A percentile compares a stretch with the other conserved stretches of the same genome.
phyloP scores from a whole-genome alignment of 2,113 vertebrate genomes.

The Scomber colias region DNA sequence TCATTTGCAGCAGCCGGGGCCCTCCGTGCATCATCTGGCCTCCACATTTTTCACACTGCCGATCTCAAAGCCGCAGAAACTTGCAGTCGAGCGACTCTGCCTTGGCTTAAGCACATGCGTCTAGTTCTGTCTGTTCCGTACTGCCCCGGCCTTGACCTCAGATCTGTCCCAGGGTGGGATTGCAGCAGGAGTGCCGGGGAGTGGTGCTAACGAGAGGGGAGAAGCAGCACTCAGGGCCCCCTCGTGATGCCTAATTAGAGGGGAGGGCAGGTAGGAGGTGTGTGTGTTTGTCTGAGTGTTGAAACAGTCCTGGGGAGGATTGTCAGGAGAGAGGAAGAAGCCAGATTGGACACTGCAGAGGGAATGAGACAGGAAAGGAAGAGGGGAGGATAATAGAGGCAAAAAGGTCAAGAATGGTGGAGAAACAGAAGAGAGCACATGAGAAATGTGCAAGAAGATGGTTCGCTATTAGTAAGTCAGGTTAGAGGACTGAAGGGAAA shows the following conservation, averaged over 20 bases:
- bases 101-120: slow-evolving; percentile 34
- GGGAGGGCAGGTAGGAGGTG: slow-evolving; percentile 66
- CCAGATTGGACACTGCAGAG: slow-evolving; percentile 17
- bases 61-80: slow-evolving; percentile 35
- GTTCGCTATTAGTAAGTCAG: slow-evolving; percentile 7
- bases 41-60: slow-evolving; percentile 71
- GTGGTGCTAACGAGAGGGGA: slow-evolving; percentile 67
- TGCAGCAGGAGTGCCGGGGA: slow-evolving; percentile 58
- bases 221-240: slow-evolving; percentile 40
- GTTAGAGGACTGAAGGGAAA: background rate
- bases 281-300: slow-evolving; percentile 43
- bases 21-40: slow-evolving; percentile 74
- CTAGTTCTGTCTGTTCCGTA: slow-evolving; percentile 41
- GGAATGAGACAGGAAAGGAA: slow-evolving; percentile 9
- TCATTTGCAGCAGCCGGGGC: slow-evolving; percentile 52
- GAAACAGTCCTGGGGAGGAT: slow-evolving; percentile 37
- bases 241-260: slow-evolving; percentile 69
- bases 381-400: slow-evolving; percentile 9
- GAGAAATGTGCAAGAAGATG: slow-evolving; percentile 9
- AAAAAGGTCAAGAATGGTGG: slow-evolving; percentile 28
- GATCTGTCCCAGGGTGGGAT: slow-evolving; percentile 52
- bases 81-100: slow-evolving; percentile 31
- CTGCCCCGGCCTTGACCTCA: slow-evolving; percentile 73
- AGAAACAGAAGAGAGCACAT: background rate
- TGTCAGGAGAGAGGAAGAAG: slow-evolving; percentile 17